Percentiles rank a stretch among this genome's conserved stretches.
Evolutionary conservation across 1,140 invertebrate species (phyloP).

Genomic region (Goniozus legneri): DNA sequence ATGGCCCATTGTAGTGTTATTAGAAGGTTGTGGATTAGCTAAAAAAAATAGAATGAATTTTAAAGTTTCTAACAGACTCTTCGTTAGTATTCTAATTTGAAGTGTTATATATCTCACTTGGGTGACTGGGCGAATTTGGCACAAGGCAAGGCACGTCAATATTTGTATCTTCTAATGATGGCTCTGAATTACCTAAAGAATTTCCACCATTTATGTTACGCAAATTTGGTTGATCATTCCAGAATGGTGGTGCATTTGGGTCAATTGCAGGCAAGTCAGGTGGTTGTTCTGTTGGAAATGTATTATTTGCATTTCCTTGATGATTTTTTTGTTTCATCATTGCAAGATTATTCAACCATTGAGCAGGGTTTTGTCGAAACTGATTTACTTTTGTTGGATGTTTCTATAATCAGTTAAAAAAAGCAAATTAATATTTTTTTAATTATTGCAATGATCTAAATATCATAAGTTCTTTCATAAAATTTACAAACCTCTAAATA

Average conservation of each 20-base stretch:
- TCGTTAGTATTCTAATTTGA: no score
- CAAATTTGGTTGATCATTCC: conserved; percentile 50
- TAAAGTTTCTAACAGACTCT: background rate
- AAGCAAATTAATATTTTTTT: background rate
- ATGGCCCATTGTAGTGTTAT: conserved; percentile 45
- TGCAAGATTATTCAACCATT: conserved; percentile 76
- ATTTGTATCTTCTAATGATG: conserved; percentile 51
- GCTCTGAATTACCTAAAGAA: conserved; percentile 49
- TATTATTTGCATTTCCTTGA: conserved; percentile 46
- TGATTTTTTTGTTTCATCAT: conserved; percentile 70
- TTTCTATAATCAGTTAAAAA: conserved; percentile 62
- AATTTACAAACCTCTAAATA: conserved; percentile 75
- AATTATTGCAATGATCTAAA: conserved; percentile 2
- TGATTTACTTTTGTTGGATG: conserved; percentile 85
- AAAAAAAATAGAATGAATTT: conserved; percentile 4
- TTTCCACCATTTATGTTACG: conserved; percentile 50
- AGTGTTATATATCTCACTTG: conserved; percentile 35
- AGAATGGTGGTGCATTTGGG: conserved; percentile 47
- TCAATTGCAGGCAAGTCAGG: conserved; percentile 51
- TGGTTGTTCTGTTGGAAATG: conserved; percentile 48
- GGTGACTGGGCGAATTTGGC: conserved; percentile 51
- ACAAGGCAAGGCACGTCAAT: conserved; percentile 55
- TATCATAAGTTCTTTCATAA: conserved; percentile 1
- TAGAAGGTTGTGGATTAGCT: conserved; percentile 46
- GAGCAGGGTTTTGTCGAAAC: conserved; percentile 77